These are phyloP conservation scores for Mesochorus sp. DNA, from an alignment of 2,888 invertebrate genomes.

Conservation along the genomic window DNA sequence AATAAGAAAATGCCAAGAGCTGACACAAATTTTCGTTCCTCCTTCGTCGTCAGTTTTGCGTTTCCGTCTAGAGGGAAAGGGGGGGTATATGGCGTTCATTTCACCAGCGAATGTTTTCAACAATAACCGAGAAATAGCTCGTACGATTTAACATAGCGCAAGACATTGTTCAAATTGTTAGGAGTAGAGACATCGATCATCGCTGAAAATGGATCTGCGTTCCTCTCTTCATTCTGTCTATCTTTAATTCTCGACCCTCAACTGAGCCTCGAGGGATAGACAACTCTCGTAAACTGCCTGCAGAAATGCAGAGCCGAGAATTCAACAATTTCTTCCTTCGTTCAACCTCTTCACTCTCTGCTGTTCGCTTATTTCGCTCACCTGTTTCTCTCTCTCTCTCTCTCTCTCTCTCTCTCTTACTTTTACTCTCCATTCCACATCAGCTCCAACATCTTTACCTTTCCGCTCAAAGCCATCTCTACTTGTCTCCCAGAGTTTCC, in stretches of 20 bases:
- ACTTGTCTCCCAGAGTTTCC: conserved; percentile 57
- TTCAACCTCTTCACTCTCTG: conserved; percentile 44
- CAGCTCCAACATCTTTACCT: conserved; percentile 56
- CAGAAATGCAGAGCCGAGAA: conserved; percentile 51
- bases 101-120: conserved; percentile 68
- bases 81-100: conserved; percentile 76
- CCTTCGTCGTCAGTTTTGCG: conserved; percentile 34
- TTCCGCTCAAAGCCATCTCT: conserved; percentile 11
- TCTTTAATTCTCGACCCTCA: conserved; percentile 63
- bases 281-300: conserved; percentile 66
- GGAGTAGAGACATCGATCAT: conserved; percentile 68
- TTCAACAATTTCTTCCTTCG: conserved; percentile 61
- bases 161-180: conserved; percentile 68
- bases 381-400: conserved; percentile 2
- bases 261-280: conserved; percentile 74
- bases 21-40: conserved; percentile 39
- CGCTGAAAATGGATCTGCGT: conserved; percentile 38
- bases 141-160: conserved; percentile 58
- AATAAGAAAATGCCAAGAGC: conserved; percentile 54
- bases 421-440: conserved; percentile 43
- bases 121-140: conserved; percentile 67
- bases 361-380: conserved; percentile 15
- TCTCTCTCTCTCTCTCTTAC: conserved; percentile 37
- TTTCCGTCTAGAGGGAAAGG: conserved; percentile 33
- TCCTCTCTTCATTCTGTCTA: neutral